These are phyloP conservation scores for Pterobdella sp. DNA, from an alignment of 2,888 invertebrate genomes.

Conservation along the genomic window DNA sequence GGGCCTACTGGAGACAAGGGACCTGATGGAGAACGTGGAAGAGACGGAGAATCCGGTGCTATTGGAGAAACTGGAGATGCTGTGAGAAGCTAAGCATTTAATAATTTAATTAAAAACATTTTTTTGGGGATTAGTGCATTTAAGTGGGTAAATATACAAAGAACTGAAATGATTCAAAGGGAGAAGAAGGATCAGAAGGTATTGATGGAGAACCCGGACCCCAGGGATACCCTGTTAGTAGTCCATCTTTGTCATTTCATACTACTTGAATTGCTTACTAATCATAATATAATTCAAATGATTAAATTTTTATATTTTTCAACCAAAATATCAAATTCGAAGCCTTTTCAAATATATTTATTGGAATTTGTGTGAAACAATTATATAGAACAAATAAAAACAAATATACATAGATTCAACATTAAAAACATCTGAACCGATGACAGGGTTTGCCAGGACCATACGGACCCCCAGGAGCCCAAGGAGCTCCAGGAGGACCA, in stretches of 20 bases:
- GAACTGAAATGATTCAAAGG: neutral
- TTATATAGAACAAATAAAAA: too few species aligned
- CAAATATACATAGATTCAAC: too few species aligned
- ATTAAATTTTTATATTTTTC: too few species aligned
- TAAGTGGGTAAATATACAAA: neutral
- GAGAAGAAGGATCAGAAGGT: neutral
- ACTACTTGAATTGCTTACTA: too few species aligned
- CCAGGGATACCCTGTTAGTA: constrained; percentile 3
- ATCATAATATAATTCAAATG: too few species aligned
- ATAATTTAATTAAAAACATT: neutral
- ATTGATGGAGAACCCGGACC: neutral
- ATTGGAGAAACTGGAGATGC: constrained; percentile 12
- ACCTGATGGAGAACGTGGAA: constrained; percentile 27
- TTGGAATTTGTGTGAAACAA: too few species aligned
- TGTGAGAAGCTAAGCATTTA: neutral
- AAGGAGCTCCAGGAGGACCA: constrained; percentile 24
- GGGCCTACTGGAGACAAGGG: constrained; percentile 19
- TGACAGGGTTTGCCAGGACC: neutral
- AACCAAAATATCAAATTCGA: too few species aligned
- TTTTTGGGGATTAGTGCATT: neutral
- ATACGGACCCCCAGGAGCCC: constrained; percentile 16
- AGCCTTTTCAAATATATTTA: too few species aligned
- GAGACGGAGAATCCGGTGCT: constrained; percentile 26
- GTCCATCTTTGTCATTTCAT: neutral
- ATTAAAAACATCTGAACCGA: too few species aligned